Base-by-base conservation (phyloP, 2,888 invertebrate species). In the Papilio demoleus region DNA sequence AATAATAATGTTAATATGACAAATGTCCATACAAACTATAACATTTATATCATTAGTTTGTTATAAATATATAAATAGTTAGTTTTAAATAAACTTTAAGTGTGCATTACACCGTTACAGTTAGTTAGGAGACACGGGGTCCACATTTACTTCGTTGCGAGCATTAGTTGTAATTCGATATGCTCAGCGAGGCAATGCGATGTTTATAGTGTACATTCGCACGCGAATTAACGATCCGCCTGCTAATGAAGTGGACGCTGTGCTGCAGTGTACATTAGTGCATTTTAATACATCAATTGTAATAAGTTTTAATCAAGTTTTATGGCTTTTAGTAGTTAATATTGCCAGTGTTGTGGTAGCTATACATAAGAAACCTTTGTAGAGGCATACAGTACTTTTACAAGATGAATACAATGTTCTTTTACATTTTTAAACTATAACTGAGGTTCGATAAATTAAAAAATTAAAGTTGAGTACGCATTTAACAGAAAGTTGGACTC, bases 111-210 rank as follows among this genome's bases (percentile, higher is more conserved):
- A 19, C 31, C 19, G 65, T 59, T 66, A 66, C 50, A 50, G 67
- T 60, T 67, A 83, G 84, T 82, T 76, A 81, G 60, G 74, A 70
- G 62, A 70, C 72, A 67, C 73, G 75, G 72, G 77, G 80, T 79
- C 76, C 80, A 81, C 83, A 81, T 82, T 82, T 76, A 76, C 76
- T 82, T 74, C 73, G 77, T 74, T 75, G 73, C 75, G 74, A 72
- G 75, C 83, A 84, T 87, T 84, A 83, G 77, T 87, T 85, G 87
- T 86, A 87, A 87, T 86, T 86, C 87, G 87, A 88, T 88, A 84
- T 80, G 81, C 77, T 81, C 73, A 77, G 76, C 78, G 77, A 73
- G 74, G 72, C 74, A 71, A 72, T 71, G 70, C 72, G 63, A 69
- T 77, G 73, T 83, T 85, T 82, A 84, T 61, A 61, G 65, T 6